Percentiles rank a stretch among this genome's conserved stretches.
phyloP scores from a whole-genome alignment of 37 sponge, comb jelly and placozoan species.

The Halichondria panicea region DNA sequence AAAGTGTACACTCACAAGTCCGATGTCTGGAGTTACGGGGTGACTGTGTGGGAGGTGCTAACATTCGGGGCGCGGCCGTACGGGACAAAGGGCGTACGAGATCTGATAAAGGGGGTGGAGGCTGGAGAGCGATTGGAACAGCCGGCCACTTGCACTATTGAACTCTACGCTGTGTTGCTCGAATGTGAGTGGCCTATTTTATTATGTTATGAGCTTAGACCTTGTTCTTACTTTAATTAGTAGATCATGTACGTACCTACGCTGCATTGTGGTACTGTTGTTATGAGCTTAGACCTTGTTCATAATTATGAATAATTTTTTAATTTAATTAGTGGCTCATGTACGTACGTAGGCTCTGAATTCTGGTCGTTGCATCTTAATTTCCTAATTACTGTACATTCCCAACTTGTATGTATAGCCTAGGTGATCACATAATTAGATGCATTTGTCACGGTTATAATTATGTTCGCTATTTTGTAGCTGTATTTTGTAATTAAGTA shows the following conservation, averaged over 20 bases:
- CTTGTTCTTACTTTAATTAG: neutral
- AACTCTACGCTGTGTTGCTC: conserved; percentile 65
- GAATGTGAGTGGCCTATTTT: conserved; percentile 51
- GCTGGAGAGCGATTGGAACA: conserved; percentile 69
- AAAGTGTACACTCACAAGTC: conserved; percentile 83
- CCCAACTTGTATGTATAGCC: too few relatives aligned
- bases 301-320: too few relatives aligned
- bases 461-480: too few relatives aligned
- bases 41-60: conserved; percentile 92
- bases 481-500: too few relatives aligned
- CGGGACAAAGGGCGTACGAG: conserved; percentile 28
- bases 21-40: conserved; percentile 91
- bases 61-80: conserved; percentile 81
- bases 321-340: too few relatives aligned
- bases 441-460: too few relatives aligned
- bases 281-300: too few relatives aligned
- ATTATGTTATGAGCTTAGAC: neutral
- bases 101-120: conserved; percentile 51
- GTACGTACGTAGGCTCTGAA: too few relatives aligned
- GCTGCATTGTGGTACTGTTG: too few relatives aligned
- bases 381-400: too few relatives aligned
- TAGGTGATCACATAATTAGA: too few relatives aligned
- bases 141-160: conserved; percentile 65
- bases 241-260: neutral
- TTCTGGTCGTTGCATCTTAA: too few relatives aligned